phyloP scores from a whole-genome alignment of 2,888 invertebrate genomes.

The Thecocarcelia acutangulata region DNA sequence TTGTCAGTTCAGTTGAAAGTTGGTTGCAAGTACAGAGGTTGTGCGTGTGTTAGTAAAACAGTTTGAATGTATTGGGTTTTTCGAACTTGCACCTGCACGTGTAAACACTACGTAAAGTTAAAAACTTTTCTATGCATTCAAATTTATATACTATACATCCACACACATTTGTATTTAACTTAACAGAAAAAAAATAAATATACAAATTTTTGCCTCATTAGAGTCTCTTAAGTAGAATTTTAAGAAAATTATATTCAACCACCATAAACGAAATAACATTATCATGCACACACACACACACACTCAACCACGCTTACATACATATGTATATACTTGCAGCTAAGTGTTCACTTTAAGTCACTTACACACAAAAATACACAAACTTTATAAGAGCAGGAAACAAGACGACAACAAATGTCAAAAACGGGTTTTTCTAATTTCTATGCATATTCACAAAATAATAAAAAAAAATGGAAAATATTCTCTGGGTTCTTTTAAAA shows the following conservation, averaged over 20 bases:
- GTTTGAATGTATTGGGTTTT: too few relatives aligned
- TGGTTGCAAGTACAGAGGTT: too few relatives aligned
- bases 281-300: constrained; percentile 10
- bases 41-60: too few relatives aligned
- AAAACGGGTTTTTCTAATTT: constrained; percentile 30
- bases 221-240: constrained; percentile 62
- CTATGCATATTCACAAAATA: constrained; percentile 23
- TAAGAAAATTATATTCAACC: constrained; percentile 62
- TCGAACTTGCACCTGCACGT: too few relatives aligned
- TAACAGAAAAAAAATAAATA: background rate
- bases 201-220: constrained; percentile 59
- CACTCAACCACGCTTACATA: background rate
- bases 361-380: background rate
- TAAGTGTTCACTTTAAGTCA: too few relatives aligned
- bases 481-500: constrained; percentile 37
- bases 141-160: background rate
- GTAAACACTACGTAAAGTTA: too few relatives aligned
- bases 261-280: constrained; percentile 53
- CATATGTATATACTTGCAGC: too few relatives aligned
- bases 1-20: too few relatives aligned
- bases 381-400: background rate
- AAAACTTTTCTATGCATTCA: background rate
- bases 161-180: background rate
- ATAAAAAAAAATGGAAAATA: too few relatives aligned
- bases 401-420: constrained; percentile 51